These are phyloP conservation scores for Coenobita brevimanus DNA, from an alignment of 1,140 invertebrate genomes.

Conservation along the genomic window DNA sequence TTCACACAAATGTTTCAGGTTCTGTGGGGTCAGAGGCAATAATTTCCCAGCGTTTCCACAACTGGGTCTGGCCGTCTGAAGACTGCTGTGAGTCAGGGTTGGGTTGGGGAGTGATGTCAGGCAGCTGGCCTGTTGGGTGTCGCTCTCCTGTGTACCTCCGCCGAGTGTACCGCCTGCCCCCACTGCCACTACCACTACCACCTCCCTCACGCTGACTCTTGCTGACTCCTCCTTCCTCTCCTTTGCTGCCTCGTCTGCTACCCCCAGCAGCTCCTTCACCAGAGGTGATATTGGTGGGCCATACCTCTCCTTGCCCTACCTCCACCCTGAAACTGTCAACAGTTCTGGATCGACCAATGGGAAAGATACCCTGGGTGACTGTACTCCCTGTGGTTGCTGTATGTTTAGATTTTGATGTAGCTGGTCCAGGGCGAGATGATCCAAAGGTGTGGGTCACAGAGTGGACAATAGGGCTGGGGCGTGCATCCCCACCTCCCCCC, in stretches of 20 bases:
- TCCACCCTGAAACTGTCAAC: constrained; percentile 68
- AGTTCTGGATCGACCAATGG: constrained; percentile 59
- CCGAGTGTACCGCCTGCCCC: constrained; percentile 79
- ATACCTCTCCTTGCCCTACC: constrained; percentile 75
- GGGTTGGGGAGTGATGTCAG: constrained; percentile 72
- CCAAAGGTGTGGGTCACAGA: constrained; percentile 67
- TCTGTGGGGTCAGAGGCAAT: constrained; percentile 82
- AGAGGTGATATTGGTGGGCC: constrained; percentile 80
- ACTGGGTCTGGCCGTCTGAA: constrained; percentile 74
- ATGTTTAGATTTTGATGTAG: constrained; percentile 63
- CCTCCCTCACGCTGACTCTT: constrained; percentile 78
- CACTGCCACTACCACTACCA: constrained; percentile 74
- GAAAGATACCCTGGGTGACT: constrained; percentile 67
- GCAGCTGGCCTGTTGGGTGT: constrained; percentile 79
- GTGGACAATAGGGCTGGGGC: constrained; percentile 44
- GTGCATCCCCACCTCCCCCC: constrained; percentile 20
- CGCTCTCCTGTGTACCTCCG: constrained; percentile 79
- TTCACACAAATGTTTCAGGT: constrained; percentile 69
- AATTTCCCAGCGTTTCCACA: constrained; percentile 86
- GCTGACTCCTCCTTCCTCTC: constrained; percentile 75
- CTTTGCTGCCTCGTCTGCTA: constrained; percentile 71
- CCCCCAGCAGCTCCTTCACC: neutral
- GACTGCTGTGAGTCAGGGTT: constrained; percentile 20
- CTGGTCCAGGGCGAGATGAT: constrained; percentile 65
- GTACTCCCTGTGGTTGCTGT: constrained; percentile 66